These are phyloP conservation scores for Acromyrmex echinatior DNA, from an alignment of 1,140 invertebrate species.

Conservation along the genomic window DNA sequence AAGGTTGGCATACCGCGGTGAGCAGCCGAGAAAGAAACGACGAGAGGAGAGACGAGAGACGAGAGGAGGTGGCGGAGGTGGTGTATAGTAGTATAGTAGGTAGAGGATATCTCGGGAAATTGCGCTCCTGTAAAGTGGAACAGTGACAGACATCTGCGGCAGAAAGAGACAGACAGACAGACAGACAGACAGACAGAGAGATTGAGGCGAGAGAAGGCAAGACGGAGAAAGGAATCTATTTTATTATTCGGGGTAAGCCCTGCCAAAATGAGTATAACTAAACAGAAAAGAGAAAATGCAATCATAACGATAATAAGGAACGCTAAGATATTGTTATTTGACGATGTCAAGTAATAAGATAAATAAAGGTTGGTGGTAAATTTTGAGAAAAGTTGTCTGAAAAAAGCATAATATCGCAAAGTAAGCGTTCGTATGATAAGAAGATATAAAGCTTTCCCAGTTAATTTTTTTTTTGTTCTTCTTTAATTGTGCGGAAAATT, in stretches of 20 bases:
- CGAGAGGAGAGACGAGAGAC: conserved; percentile 26
- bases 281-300: conserved; percentile 25
- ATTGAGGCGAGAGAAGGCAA: neutral
- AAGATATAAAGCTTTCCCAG: neutral
- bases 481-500: neutral
- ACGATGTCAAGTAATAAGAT: neutral
- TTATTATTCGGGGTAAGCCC: conserved; percentile 48
- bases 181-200: conserved; percentile 34
- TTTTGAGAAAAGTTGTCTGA: neutral
- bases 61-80: conserved; percentile 66
- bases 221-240: conserved; percentile 50
- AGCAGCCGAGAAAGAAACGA: conserved; percentile 37
- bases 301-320: neutral
- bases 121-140: conserved; percentile 79
- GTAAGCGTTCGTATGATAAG: neutral
- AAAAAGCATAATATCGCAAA: neutral
- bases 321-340: no score
- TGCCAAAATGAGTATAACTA: conserved; percentile 18
- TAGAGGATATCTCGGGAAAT: conserved; percentile 80
- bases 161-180: conserved; percentile 52
- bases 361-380: neutral
- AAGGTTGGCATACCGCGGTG: conserved; percentile 73
- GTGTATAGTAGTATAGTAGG: conserved; percentile 71
- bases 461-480: neutral
- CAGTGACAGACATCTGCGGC: conserved; percentile 72